phyloP scores from a whole-genome alignment of 2,888 invertebrate genomes.

The Calameuta filiformis region DNA sequence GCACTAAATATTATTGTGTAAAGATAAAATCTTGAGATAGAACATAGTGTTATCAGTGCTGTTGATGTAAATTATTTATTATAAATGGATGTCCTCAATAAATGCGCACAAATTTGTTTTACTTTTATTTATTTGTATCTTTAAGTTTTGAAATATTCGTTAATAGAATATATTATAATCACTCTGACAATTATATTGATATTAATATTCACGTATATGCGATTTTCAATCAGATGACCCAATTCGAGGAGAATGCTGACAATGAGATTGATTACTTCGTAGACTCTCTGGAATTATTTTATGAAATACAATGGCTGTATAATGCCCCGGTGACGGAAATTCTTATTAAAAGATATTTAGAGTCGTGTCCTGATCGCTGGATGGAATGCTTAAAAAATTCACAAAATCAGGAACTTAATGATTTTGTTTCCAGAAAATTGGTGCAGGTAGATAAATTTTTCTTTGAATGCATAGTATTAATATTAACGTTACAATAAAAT shows the following conservation, averaged over 20 bases:
- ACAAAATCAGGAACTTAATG: slow-evolving; percentile 66
- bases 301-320: slow-evolving; percentile 73
- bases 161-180: slow-evolving; percentile 7
- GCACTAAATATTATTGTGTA: slow-evolving; percentile 21
- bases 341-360: slow-evolving; percentile 69
- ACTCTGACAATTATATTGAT: slow-evolving; percentile 1
- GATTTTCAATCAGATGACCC: neutral
- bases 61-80: slow-evolving; percentile 2
- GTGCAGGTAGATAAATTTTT: slow-evolving; percentile 39
- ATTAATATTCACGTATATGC: no score
- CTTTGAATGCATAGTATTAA: neutral
- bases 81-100: neutral
- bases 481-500: neutral
- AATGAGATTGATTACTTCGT: slow-evolving; percentile 69
- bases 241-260: neutral
- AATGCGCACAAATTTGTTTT: slow-evolving; percentile 10
- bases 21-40: slow-evolving; percentile 11
- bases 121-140: slow-evolving; percentile 2
- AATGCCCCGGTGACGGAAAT: slow-evolving; percentile 75
- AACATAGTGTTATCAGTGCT: slow-evolving; percentile 25
- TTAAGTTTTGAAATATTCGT: neutral
- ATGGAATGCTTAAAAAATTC: slow-evolving; percentile 63
- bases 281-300: slow-evolving; percentile 70
- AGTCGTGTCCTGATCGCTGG: slow-evolving; percentile 70
- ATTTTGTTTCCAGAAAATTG: slow-evolving; percentile 56